Percentiles rank a stretch among this genome's conserved stretches.
phyloP scores from a whole-genome alignment of 2,888 invertebrate species.

The Watsonalla cultraria region DNA sequence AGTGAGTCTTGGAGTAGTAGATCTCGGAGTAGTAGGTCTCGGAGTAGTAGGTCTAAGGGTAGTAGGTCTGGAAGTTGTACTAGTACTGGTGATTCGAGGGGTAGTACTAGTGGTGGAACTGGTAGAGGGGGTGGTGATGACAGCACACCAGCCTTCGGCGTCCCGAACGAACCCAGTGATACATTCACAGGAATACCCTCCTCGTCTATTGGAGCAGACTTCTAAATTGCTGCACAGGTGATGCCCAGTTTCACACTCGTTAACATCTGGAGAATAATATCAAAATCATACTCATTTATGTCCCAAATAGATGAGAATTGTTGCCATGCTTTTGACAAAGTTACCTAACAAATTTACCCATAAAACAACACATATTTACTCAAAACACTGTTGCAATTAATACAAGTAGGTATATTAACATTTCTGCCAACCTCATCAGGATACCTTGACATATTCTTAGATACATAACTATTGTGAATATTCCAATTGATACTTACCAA shows the following conservation, averaged over 20 bases:
- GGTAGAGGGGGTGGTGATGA: slow-evolving; percentile 22
- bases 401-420: too few relatives aligned
- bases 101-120: slow-evolving; percentile 24
- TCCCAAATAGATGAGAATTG: too few relatives aligned
- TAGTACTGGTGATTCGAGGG: slow-evolving; percentile 14
- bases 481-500: slow-evolving; percentile 78
- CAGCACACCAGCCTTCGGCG: slow-evolving; percentile 53
- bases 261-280: slow-evolving; percentile 79
- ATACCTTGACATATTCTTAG: too few relatives aligned
- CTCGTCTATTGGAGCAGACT: slow-evolving; percentile 68
- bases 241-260: slow-evolving; percentile 82
- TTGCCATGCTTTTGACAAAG: too few relatives aligned
- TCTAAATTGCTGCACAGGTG: slow-evolving; percentile 40
- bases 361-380: too few relatives aligned
- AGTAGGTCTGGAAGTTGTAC: background rate
- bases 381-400: too few relatives aligned
- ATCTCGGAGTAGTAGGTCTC: background rate
- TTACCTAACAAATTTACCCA: too few relatives aligned
- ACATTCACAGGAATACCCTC: slow-evolving; percentile 90
- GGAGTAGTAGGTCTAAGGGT: slow-evolving; percentile 12
- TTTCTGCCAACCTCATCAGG: too few relatives aligned
- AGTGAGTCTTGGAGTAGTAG: too few relatives aligned
- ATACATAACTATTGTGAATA: too few relatives aligned
- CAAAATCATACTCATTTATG: too few relatives aligned
- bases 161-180: slow-evolving; percentile 87